These are phyloP conservation scores for Podarcis lilfordi DNA, from an alignment of 2,797 vertebrate genomes.

Conservation along the genomic window DNA sequence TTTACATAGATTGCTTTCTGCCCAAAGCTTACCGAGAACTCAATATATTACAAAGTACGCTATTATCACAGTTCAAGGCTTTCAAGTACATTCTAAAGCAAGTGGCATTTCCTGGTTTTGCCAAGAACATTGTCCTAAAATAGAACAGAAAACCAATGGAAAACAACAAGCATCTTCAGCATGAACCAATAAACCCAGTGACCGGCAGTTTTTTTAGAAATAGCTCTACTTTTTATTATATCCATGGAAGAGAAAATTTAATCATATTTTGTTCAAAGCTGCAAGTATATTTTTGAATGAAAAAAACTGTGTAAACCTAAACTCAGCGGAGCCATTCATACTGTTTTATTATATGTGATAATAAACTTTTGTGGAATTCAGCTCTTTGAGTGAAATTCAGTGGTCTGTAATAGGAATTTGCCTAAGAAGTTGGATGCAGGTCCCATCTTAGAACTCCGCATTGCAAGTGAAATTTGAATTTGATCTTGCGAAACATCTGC, in stretches of 20 bases:
- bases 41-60: constrained; percentile 27
- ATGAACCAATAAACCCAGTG: constrained; percentile 34
- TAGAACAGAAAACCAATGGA: constrained; percentile 37
- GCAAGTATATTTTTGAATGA: background rate
- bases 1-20: background rate
- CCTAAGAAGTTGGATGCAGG: background rate
- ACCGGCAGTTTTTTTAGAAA: constrained; percentile 4
- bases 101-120: constrained; percentile 20
- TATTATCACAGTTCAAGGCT: constrained; percentile 25
- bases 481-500: background rate
- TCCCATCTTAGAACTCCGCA: constrained; percentile 3
- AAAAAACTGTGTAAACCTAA: background rate
- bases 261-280: background rate
- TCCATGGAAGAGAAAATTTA: background rate
- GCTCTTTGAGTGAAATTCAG: background rate
- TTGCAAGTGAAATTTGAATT: background rate
- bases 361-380: background rate
- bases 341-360: background rate
- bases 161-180: background rate
- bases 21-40: constrained; percentile 28
- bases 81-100: constrained; percentile 25
- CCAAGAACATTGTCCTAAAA: constrained; percentile 23
- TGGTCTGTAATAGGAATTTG: background rate
- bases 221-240: background rate
- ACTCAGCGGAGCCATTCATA: background rate